Percentiles rank a stretch among this genome's conserved stretches.
Conservation (phyloP, 37 sponge, comb jelly and placozoan genomes). For the Oscarella lobularis region DNA sequence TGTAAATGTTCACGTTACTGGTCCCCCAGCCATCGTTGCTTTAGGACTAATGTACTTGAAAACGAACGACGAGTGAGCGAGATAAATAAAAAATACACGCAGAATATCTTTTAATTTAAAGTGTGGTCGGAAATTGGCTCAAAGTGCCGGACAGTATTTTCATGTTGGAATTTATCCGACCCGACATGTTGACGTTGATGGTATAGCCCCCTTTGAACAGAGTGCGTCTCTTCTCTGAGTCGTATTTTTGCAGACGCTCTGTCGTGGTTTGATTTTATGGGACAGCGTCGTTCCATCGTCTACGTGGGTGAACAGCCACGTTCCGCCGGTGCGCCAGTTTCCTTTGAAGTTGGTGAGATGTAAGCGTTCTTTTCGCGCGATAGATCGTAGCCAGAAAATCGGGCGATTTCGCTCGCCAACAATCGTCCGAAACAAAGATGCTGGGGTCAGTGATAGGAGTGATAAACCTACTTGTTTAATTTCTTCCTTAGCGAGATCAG, state of each 20-base stretch:
- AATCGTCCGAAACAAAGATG: no score
- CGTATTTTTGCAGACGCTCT: conserved; percentile 20
- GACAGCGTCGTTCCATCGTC: conserved; percentile 44
- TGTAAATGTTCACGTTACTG: conserved; percentile 72
- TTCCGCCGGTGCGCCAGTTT: conserved; percentile 39
- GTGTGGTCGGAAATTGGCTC: no score
- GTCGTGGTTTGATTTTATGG: conserved; percentile 73
- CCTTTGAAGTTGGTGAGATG: no score
- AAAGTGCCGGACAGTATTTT: conserved; percentile 34
- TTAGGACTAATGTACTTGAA: conserved; percentile 81
- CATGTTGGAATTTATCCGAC: conserved; percentile 46
- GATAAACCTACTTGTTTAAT: no score
- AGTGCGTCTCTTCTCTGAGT: no score
- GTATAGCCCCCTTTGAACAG: no score
- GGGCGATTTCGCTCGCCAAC: no score
- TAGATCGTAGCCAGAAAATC: no score
- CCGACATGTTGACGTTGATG: conserved; percentile 71
- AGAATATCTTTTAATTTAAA: no score
- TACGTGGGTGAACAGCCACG: conserved; percentile 57
- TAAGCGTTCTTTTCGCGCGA: no score
- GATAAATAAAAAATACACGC: no score
- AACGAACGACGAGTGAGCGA: conserved; percentile 38
- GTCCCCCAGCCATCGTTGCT: conserved; percentile 75
- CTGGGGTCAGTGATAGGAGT: no score
- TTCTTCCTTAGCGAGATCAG: conserved; percentile 40